Evolutionary conservation across 1,140 invertebrate species (phyloP), one percentile per base, ranked within the genome.

Genomic region (Lordiphosa collinella): DNA sequence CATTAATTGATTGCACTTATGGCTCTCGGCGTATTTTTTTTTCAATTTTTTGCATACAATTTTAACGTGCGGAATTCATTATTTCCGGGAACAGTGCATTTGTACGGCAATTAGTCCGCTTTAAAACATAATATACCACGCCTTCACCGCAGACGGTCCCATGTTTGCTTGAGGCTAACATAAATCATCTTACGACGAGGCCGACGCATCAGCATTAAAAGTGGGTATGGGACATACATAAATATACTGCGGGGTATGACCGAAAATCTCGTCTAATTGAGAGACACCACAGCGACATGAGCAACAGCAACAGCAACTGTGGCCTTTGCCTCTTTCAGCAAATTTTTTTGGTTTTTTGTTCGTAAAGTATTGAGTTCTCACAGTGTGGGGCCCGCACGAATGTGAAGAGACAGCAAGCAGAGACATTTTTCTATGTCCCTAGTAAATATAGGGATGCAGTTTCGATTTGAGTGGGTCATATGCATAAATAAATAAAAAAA

Each of bases 1-100:
- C 64, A 82, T 85, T 85, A 84, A 84, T 84, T 84, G 68, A 84
- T 84, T 84, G 64, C 78, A 73, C 68, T 84, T 78, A 68, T 73
- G 71, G 56, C 67, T 43, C 38, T 46, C n/a, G 10, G 51, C 72
- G 61, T 63, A 76, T 84, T 76, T 71, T 61, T 68, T 62, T 40
- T 36, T 32, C n/a, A n/a, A n/a, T n/a, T 40, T 44, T 18, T 16
- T 48, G 34, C 40, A 32, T 43, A 62, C 37, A 35, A 60, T 14
- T 43, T 56, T 50, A 71, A 18, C 18, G 18, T 52, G 49, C 51
- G 59, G 78, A 85, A 85, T 79, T 78, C 84, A 84, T 84, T 87
- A 80, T 86, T 88, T 88, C 86, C 82, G 78, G 82, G 82, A 88
- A 88, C 78, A 75, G 73, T 82, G 87, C 69, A 88, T 84, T 88